phyloP scores from a whole-genome alignment of 1,140 invertebrate genomes.

The Ylistrum balloti region DNA sequence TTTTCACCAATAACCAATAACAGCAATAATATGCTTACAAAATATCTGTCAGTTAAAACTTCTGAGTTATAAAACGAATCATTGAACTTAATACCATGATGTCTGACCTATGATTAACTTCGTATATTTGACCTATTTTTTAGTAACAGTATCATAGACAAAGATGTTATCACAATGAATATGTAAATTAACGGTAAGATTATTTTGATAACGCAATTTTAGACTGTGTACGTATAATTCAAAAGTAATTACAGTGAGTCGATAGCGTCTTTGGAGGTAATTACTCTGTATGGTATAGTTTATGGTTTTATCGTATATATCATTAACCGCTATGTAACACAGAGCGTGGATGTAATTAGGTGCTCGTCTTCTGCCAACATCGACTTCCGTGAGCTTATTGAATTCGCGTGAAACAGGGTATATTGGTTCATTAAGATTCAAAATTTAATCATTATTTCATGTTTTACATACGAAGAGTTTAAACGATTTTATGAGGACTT shows the following conservation, averaged over 20 bases:
- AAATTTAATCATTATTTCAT: background rate
- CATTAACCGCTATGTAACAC: background rate
- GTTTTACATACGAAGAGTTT: background rate
- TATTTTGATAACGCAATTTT: constrained; percentile 24
- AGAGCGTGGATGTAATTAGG: background rate
- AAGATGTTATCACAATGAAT: background rate
- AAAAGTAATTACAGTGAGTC: background rate
- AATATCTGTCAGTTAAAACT: no score
- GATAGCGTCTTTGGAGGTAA: background rate
- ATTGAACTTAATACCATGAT: background rate
- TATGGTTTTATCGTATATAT: background rate
- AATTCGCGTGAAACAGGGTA: background rate
- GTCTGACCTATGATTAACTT: background rate
- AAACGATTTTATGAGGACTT: background rate
- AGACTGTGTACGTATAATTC: background rate
- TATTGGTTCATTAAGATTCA: constrained; percentile 34
- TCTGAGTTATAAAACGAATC: no score
- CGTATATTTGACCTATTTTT: background rate
- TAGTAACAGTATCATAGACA: background rate
- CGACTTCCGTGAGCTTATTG: background rate
- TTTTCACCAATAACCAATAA: no score
- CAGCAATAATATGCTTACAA: no score
- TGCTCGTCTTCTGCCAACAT: background rate
- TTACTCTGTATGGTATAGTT: background rate
- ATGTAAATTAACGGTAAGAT: constrained; percentile 29